These are phyloP conservation scores for Hypercompe scribonia DNA, from an alignment of 2,888 invertebrate species.

Conservation along the genomic window DNA sequence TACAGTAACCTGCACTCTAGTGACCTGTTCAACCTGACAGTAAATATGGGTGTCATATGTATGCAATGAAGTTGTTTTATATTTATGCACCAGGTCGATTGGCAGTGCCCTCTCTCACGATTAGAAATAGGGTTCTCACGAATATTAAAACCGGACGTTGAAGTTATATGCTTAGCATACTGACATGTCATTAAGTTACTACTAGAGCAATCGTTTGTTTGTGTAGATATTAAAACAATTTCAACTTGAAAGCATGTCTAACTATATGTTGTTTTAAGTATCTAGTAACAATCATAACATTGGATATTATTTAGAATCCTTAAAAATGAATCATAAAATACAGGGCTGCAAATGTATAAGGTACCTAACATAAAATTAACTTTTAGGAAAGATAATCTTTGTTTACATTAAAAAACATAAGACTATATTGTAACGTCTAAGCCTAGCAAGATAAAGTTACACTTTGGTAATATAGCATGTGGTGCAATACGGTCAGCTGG, in stretches of 20 bases:
- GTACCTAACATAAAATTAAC: not conserved
- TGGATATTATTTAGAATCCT: not conserved
- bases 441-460: conserved; percentile 30
- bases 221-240: not conserved
- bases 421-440: not conserved
- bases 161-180: conserved; percentile 11
- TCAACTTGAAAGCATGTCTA: not conserved
- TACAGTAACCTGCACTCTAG: conserved; percentile 35
- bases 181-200: conserved; percentile 6
- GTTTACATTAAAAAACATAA: not conserved
- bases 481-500: conserved; percentile 63
- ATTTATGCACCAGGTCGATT: conserved; percentile 56
- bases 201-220: not conserved
- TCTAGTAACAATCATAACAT: not conserved
- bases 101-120: conserved; percentile 55
- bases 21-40: conserved; percentile 47
- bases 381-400: not conserved
- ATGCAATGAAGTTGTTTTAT: conserved; percentile 56
- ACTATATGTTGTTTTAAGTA: not conserved
- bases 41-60: conserved; percentile 52
- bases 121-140: conserved; percentile 49
- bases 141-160: conserved; percentile 24
- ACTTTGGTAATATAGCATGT: conserved; percentile 56
- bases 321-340: not conserved
- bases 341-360: not conserved